Base-by-base conservation (phyloP, 2,797 vertebrate genomes). In the Sebastes nivosus region DNA sequence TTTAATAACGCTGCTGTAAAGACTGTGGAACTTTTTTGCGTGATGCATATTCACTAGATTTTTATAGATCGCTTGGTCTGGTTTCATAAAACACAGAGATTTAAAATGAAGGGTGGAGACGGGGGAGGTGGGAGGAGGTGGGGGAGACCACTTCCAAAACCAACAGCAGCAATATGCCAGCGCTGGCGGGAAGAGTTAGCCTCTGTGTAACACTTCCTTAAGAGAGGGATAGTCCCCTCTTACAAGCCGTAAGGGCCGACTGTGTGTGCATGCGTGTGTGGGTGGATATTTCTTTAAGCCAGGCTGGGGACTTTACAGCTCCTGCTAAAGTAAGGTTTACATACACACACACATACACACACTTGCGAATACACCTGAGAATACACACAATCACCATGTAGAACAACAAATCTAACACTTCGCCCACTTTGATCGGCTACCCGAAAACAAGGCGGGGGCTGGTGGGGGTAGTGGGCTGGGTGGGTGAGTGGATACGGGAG, bases 131-230 rank as follows among this genome's bases (percentile, higher is more conserved):
- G 25, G 22, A 22, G 57, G 38, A 27, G 52, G 6, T n/a, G 52
- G 77, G 64, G 73, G 60, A 74, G 52, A 68, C 71, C 79, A 80
- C 85, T 87, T 91, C 78, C 59, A 90, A 89, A 90, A 92, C 86
- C 88, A 92, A 88, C 85, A 93, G 85, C 87, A 90, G 88, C 85
- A 84, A 83, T 83, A 86, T 87, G 79, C 77, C 76, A 84, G 81
- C 1, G 84, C 89, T 87, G 80, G 84, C 79, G 85, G 92, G 89
- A 81, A 83, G 87, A 85, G 91, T 88, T 94, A 86, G 89, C 94
- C 93, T 93, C 92, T 86, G 82, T 80, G 63, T 94, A 87, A 86
- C 88, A 93, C 91, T 90, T 92, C 91, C 91, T 93, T 92, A 86
- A 92, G 93, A 93, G 93, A 94, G 89, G 88, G 85, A 82, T 85